phyloP scores from a whole-genome alignment of 2,888 invertebrate species.

The Macropis europaea region DNA sequence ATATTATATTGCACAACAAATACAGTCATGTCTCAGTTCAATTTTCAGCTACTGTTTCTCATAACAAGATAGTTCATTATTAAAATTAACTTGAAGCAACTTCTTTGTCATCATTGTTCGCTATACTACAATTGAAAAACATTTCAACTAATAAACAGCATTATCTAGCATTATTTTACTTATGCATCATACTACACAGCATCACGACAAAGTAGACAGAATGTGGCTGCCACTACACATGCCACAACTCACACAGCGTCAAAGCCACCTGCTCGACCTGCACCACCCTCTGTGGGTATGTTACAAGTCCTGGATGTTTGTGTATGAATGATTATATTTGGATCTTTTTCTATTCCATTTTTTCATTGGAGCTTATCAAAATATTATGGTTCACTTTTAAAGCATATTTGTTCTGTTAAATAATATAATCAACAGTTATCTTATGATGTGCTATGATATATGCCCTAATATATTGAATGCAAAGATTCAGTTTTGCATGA shows the following conservation, averaged over 20 bases:
- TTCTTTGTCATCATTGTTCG: conserved; percentile 1
- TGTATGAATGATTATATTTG: conserved; percentile 31
- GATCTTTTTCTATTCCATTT: conserved; percentile 28
- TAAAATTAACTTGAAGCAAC: neutral
- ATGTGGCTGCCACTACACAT: conserved; percentile 75
- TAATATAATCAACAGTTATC: conserved; percentile 8
- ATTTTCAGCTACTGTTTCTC: conserved; percentile 7
- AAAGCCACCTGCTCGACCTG: conserved; percentile 79
- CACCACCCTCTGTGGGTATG: conserved; percentile 78
- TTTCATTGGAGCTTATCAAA: conserved; percentile 16
- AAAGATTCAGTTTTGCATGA: conserved; percentile 36
- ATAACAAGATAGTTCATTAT: neutral
- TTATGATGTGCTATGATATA: conserved; percentile 8
- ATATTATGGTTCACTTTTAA: conserved; percentile 12
- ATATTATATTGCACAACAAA: conserved; percentile 14
- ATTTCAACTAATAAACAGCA: conserved; percentile 33
- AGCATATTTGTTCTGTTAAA: conserved; percentile 13
- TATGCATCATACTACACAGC: conserved; percentile 75
- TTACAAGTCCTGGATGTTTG: conserved; percentile 62
- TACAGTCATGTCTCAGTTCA: conserved; percentile 12
- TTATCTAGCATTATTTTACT: conserved; percentile 56
- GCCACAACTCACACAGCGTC: conserved; percentile 75
- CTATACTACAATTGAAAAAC: conserved; percentile 8
- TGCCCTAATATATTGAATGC: conserved; percentile 17
- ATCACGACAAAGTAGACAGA: conserved; percentile 77